phyloP scores from a whole-genome alignment of 2,888 invertebrate species.

The Erebia epiphron region DNA sequence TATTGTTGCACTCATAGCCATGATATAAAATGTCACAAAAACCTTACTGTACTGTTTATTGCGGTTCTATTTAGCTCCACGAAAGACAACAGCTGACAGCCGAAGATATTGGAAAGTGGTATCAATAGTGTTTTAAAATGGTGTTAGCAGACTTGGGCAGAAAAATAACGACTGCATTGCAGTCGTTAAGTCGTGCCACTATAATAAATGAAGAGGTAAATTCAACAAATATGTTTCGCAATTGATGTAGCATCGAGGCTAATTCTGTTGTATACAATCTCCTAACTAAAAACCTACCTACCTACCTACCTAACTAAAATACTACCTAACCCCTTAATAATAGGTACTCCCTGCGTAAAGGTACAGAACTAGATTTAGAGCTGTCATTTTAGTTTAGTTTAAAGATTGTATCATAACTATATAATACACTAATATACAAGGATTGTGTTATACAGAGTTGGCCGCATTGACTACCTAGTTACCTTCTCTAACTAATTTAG shows the following conservation, averaged over 20 bases:
- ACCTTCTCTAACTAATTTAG: neutral
- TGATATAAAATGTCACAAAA: conserved; percentile 39
- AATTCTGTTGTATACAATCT: neutral
- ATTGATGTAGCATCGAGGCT: too few relatives aligned
- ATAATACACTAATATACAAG: too few relatives aligned
- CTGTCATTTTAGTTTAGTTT: too few relatives aligned
- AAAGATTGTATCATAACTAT: too few relatives aligned
- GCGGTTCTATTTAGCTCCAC: conserved; percentile 19
- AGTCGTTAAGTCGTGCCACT: conserved; percentile 98
- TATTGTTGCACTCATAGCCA: conserved; percentile 3
- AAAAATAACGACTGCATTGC: conserved; percentile 98
- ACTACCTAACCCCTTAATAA: too few relatives aligned
- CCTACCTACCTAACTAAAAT: too few relatives aligned
- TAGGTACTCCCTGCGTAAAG: neutral
- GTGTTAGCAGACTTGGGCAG: conserved; percentile 99
- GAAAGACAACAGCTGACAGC: conserved; percentile 33
- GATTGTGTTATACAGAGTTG: too few relatives aligned
- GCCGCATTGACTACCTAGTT: neutral
- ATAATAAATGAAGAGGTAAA: conserved; percentile 98
- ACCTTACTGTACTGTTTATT: conserved; percentile 22
- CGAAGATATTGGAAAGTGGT: conserved; percentile 30
- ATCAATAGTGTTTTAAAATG: conserved; percentile 85
- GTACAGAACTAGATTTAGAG: too few relatives aligned
- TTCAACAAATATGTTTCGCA: conserved; percentile 34
- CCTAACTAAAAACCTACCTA: too few relatives aligned